Base-by-base conservation (phyloP, 1,140 invertebrate species). In the Aphelenchoides fujianensis region DNA sequence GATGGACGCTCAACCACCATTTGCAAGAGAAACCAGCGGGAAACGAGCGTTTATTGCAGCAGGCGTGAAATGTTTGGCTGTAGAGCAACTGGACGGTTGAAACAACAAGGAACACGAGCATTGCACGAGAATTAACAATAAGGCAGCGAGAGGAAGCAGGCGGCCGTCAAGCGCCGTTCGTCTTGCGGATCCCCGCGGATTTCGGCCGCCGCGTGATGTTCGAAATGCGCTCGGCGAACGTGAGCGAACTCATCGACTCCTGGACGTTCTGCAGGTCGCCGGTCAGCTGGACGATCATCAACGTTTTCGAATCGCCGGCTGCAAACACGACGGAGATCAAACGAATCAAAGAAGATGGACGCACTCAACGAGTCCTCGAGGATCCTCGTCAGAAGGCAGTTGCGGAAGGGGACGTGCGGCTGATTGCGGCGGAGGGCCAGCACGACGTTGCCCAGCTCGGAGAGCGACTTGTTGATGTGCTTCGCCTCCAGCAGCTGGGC, bases 401-500 rank as follows among this genome's bases (percentile, higher is more conserved):
- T 81, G 32, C 80, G 66, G 63, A 81, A 81, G 3, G 80, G 80
- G 57, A 81, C 75, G 27, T 81, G 80, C 28, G 55, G 63, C 34
- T 74, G 70, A 23, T 74, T 71, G 34, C 79, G 80, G 0, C 87
- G 85, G 28, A 88, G 75, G 12, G 87, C 86, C 3, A 86, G 86
- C 34, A 88, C 87, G 3, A 88, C 87, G 76, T 87, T 87, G 67
- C 87, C 87, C 28, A 88, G 78, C 35, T 87, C 87, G 30, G 86
- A 87, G 30, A 88, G 75, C 9, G 86, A 86, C 28, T 87, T 79
- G 74, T 88, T 88, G 73, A 88, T 88, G 71, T 85, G 86, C 57
- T 87, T 86, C 0, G 87, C 87, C 80, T 87, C 87, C 72, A 87
- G 87, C n/a, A 88, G 73, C 48, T 86, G 76, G 70, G 85, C 86